Evolutionary conservation across 2,113 vertebrate species (phyloP), one percentile per base, ranked within the genome.

Genomic region (Copsychus sechellarum): DNA sequence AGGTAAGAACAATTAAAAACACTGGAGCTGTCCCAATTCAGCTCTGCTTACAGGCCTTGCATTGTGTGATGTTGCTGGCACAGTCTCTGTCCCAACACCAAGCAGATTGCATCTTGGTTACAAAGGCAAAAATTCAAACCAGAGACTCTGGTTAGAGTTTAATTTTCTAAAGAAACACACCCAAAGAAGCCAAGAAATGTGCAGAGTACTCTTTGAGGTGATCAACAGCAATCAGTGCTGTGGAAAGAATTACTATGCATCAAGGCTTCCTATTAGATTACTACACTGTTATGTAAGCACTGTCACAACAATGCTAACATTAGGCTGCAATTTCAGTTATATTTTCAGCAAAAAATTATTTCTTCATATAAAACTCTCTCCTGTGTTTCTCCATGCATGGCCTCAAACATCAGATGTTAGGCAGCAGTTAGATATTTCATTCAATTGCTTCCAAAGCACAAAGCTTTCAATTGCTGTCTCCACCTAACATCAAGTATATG

Each of bases 181-280:
- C 11, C 12, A n/a, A 25, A 76, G 12, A 77, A 20, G 9, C 14
- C 0, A 0, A 40, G 62, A 50, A 82, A 71, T 34, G 14, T 15
- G 6, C 17, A 64, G 20, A 85, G 16, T 64, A 42, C 8, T 81
- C 24, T 69, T 47, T 53, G 54, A 67, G 26, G n/a, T 62, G 21
- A 67, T 12, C 36, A 78, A 38, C 9, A 87, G 26, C n/a, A 71
- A 7, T 24, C 67, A 91, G 54, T 12, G 23, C 69, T 40, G 8
- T 64, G 58, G 60, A 64, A 93, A 83, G 40, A 74, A 72, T 31
- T 78, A 34, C 12, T 20, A 34, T 31, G 54, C 31, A 34, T 36
- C 33, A 72, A 61, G 19, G 45, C 18, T 62, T 77, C 25, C 28
- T 62, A 7, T 50, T 58, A 65, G 29, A 28, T 84, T 90, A 78